Evolutionary conservation across 2,888 invertebrate genomes (phyloP).

Genomic region (Orchestes rusci): DNA sequence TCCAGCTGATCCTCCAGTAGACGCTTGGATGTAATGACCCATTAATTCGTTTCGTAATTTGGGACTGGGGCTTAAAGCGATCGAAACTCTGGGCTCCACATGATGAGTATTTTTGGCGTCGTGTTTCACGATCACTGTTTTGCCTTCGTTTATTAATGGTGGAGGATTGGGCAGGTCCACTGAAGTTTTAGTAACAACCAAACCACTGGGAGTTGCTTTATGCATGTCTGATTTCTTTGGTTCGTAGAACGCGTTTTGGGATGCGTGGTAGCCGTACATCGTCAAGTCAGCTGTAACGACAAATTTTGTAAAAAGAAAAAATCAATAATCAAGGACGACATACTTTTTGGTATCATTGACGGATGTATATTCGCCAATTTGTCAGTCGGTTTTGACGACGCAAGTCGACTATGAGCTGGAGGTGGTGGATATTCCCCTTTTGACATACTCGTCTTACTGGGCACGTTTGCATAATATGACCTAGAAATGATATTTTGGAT

Average conservation of each 20-base stretch:
- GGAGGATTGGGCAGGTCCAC: constrained; percentile 55
- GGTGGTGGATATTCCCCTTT: constrained; percentile 47
- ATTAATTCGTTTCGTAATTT: constrained; percentile 51
- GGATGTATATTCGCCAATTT: constrained; percentile 26
- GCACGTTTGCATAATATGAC: constrained; percentile 28
- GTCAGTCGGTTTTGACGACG: constrained; percentile 33
- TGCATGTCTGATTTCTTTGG: constrained; percentile 52
- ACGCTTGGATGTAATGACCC: constrained; percentile 50
- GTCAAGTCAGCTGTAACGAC: constrained; percentile 49
- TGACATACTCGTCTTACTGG: constrained; percentile 36
- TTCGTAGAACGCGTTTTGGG: constrained; percentile 45
- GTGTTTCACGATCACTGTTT: constrained; percentile 74
- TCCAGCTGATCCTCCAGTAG: constrained; percentile 38
- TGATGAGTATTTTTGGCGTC: constrained; percentile 58
- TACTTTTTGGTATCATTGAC: constrained; percentile 24
- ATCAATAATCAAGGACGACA: not conserved
- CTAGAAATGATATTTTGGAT: constrained; percentile 4
- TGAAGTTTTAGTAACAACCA: constrained; percentile 39
- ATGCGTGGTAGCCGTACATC: constrained; percentile 58
- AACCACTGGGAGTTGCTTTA: constrained; percentile 31
- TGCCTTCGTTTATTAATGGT: constrained; percentile 60
- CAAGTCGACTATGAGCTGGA: constrained; percentile 43
- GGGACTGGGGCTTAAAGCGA: constrained; percentile 52
- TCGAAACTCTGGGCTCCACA: constrained; percentile 46
- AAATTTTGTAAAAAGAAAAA: not conserved